Conservation (phyloP, 2,113 vertebrate species). For the Gallinago jamesoni region DNA sequence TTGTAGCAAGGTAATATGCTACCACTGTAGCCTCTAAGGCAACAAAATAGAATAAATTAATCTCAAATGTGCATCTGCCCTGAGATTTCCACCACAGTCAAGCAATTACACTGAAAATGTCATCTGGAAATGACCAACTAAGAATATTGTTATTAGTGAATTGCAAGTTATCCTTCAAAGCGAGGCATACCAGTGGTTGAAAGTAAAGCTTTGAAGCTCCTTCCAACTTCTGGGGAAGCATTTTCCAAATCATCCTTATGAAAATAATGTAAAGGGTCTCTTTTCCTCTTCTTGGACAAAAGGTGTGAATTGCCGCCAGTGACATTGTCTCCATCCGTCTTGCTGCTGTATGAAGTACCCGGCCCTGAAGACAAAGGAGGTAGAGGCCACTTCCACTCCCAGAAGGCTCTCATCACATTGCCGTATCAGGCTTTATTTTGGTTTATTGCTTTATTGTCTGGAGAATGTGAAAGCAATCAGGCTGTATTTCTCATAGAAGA, state of each 20-base stretch:
- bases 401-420: not conserved
- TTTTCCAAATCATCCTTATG: not conserved
- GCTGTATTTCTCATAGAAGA: not conserved
- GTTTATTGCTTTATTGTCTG: conserved; percentile 35
- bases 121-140: not conserved
- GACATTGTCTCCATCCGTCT: not conserved
- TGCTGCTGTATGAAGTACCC: not conserved
- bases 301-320: not conserved
- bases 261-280: not conserved
- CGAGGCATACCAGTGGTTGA: not conserved
- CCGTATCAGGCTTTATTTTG: conserved; percentile 9
- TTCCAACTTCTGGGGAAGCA: not conserved
- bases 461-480: not conserved
- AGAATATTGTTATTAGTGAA: not conserved
- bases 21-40: not conserved
- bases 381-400: not conserved
- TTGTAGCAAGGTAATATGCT: conserved; percentile 11
- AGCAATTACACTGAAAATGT: not conserved
- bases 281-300: not conserved
- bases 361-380: conserved; percentile 1
- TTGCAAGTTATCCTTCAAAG: not conserved
- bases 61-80: conserved; percentile 19
- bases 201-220: not conserved
- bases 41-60: not conserved
- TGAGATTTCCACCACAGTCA: not conserved